Percentiles rank a stretch among this genome's conserved stretches.
Conservation (phyloP, 2,888 invertebrate genomes). For the Ormyrus nitidulus region DNA sequence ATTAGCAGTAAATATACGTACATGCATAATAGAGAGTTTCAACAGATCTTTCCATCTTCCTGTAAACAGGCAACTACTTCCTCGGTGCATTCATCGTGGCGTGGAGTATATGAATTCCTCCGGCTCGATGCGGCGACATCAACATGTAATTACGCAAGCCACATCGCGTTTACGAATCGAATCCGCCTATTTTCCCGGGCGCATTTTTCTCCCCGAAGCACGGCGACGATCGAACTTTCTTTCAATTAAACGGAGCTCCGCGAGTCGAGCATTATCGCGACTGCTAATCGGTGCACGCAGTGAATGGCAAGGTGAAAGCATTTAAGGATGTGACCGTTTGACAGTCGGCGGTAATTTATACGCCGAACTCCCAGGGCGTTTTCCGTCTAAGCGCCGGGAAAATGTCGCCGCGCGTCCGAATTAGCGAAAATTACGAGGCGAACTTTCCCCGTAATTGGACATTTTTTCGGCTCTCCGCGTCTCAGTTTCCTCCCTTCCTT, state of each 20-base stretch:
- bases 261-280: conserved; percentile 31
- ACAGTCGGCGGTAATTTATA: conserved; percentile 55
- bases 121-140: too few species aligned
- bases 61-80: too few species aligned
- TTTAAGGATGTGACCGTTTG: conserved; percentile 55
- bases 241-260: conserved; percentile 44
- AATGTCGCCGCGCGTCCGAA: conserved; percentile 17
- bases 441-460: conserved; percentile 52
- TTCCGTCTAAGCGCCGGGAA: conserved; percentile 1
- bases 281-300: conserved; percentile 40
- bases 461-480: conserved; percentile 31
- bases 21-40: too few species aligned
- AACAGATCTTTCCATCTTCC: too few species aligned
- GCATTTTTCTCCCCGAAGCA: neutral
- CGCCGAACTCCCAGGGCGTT: conserved; percentile 47
- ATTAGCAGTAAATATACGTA: too few species aligned
- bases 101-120: too few species aligned
- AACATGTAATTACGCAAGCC: neutral
- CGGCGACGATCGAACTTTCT: conserved; percentile 41
- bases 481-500: neutral
- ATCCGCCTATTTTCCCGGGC: conserved; percentile 2
- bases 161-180: neutral
- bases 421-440: conserved; percentile 45
- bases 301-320: conserved; percentile 57
- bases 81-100: too few species aligned